Conservation (phyloP, 2,113 vertebrate species). For the Rhegmatorhina hoffmannsi region DNA sequence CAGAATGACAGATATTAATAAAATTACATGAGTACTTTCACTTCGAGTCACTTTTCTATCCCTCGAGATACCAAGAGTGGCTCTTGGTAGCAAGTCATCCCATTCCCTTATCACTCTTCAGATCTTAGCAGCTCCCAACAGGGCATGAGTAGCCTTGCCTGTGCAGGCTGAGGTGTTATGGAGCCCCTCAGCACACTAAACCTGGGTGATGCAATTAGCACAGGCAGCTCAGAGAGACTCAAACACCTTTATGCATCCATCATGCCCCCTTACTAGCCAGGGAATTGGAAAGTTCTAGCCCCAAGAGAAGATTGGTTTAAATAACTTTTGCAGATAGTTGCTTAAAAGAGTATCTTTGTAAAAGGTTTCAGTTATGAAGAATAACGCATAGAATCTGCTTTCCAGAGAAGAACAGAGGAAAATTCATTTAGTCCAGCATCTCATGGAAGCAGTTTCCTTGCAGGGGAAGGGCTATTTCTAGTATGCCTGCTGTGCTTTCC, state of each 20-base stretch:
- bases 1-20: background rate
- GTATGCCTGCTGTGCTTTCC: conserved; percentile 71
- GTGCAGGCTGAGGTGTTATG: background rate
- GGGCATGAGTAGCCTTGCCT: background rate
- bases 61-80: background rate
- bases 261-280: background rate
- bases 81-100: background rate
- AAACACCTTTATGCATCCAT: background rate
- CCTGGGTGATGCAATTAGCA: background rate
- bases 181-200: background rate
- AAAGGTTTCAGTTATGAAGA: background rate
- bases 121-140: background rate
- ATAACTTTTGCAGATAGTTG: background rate
- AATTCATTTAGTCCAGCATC: conserved; percentile 14
- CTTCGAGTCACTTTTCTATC: background rate
- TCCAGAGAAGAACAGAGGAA: conserved; percentile 29
- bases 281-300: background rate
- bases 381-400: conserved; percentile 29
- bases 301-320: background rate
- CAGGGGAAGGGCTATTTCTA: conserved; percentile 78
- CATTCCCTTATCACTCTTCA: background rate
- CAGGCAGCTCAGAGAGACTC: background rate
- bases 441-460: conserved; percentile 59
- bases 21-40: background rate
- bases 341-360: background rate